Base-by-base conservation (phyloP, 2,797 vertebrate species). In the Acipenser oxyrinchus region DNA sequence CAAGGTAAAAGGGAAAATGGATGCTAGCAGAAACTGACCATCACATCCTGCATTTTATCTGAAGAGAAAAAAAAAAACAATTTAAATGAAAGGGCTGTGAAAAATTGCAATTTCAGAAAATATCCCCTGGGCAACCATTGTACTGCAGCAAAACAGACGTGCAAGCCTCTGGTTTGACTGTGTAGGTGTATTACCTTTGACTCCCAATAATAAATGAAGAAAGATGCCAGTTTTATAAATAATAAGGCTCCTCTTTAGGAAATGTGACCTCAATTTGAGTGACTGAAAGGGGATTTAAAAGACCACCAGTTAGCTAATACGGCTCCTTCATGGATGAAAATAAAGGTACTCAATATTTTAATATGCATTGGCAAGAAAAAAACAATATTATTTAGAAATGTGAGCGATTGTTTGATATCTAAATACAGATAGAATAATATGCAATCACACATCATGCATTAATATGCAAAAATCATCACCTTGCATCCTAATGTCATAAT, bases 81-180 rank as follows among this genome's bases (percentile, higher is more conserved):
- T 55, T 55, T 55, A 53, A 62, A 55, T 49, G 53, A 49, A 70
- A 67, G 57, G 15, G 61, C 18, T 66, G 68, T 61, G 68, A 72
- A 65, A 65, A 69, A 64, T 58, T 69, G 65, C 71, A 64, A 68
- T 66, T 66, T 63, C 68, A 62, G 49, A 23, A 58, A 69, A 62
- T 53, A 49, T 63, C 61, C 53, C 57, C 11, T 6, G 49, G 67
- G 60, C 23, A 63, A 62, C 49, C 60, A 49, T 61, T 11, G 66
- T 48, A 51, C 59, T 10, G 18, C 60, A n/a, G 37, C 62, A 60
- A 63, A 61, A 66, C 49, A 37, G 55, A 57, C 37, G 23, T 23
- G 12, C 49, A 15, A 49, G 50, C 48, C 49, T 37, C 6, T 53
- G 57, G 48, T 55, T 53, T 49, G 66, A 53, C 51, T 60, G 37